Evolutionary conservation across 2,113 vertebrate genomes (phyloP).

Genomic region (Lycaon pictus): DNA sequence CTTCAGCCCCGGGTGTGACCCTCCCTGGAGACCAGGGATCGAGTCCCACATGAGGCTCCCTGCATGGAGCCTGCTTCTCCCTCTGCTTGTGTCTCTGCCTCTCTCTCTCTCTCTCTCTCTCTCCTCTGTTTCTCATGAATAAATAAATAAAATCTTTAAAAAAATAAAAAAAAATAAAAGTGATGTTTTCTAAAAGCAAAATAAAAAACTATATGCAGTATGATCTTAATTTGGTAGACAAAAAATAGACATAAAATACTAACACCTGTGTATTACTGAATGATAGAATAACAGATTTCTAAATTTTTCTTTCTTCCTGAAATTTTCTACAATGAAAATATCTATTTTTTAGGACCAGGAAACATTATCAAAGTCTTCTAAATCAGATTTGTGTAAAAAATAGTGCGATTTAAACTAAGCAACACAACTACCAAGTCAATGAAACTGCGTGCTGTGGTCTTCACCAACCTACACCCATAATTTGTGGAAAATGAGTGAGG

Average conservation of each 20-base stretch:
- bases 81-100: too few relatives aligned
- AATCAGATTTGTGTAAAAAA: not conserved
- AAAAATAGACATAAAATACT: constrained; percentile 28
- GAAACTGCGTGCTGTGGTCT: not conserved
- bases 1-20: too few relatives aligned
- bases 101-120: too few relatives aligned
- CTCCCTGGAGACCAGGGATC: too few relatives aligned
- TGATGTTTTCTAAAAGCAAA: constrained; percentile 27
- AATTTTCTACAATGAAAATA: constrained; percentile 39
- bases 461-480: not conserved
- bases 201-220: constrained; percentile 10
- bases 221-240: constrained; percentile 9
- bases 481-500: not conserved
- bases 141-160: too few relatives aligned
- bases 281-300: not conserved
- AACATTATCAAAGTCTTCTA: constrained; percentile 4
- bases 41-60: too few relatives aligned
- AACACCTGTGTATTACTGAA: not conserved
- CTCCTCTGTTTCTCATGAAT: too few relatives aligned
- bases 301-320: not conserved
- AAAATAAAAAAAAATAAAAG: not conserved
- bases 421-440: constrained; percentile 14
- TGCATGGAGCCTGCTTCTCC: too few relatives aligned
- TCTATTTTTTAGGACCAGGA: constrained; percentile 24
- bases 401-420: not conserved